A percentile compares a stretch with the other conserved stretches of the same genome.
These are phyloP conservation scores for Sweltsa coloradensis DNA, from an alignment of 1,140 invertebrate species.

Conservation along the genomic window DNA sequence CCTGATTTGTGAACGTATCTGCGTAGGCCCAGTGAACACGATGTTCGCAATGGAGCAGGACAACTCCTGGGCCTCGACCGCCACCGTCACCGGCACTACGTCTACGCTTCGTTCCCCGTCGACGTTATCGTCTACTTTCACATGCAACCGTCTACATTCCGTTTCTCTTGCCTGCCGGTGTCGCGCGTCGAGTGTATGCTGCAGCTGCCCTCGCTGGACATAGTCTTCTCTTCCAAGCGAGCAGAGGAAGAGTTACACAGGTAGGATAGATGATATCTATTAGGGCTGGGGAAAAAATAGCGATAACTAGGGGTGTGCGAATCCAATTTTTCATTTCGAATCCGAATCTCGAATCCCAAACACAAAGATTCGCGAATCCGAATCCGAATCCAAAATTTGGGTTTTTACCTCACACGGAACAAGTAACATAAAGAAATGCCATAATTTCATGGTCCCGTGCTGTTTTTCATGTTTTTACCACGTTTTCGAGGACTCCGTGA, in stretches of 20 bases:
- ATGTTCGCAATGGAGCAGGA: slow-evolving; percentile 27
- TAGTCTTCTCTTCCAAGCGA: slow-evolving; percentile 83
- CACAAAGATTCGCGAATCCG: too few relatives aligned
- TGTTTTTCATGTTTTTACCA: too few relatives aligned
- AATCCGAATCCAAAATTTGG: too few relatives aligned
- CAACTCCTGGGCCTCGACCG: slow-evolving; percentile 27
- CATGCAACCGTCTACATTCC: slow-evolving; percentile 92
- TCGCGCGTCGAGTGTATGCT: slow-evolving; percentile 94
- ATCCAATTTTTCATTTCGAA: too few relatives aligned
- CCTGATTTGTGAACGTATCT: too few relatives aligned
- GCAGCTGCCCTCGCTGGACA: slow-evolving; percentile 87
- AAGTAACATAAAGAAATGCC: too few relatives aligned
- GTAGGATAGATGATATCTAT: slow-evolving; percentile 13
- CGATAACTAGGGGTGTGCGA: too few relatives aligned
- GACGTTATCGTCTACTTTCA: slow-evolving; percentile 98
- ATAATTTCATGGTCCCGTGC: too few relatives aligned
- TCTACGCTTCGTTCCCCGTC: slow-evolving; percentile 90
- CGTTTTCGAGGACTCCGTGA: too few relatives aligned
- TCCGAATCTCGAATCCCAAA: too few relatives aligned
- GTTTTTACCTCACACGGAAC: too few relatives aligned
- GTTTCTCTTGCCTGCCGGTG: slow-evolving; percentile 90
- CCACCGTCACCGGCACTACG: slow-evolving; percentile 54
- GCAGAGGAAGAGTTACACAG: slow-evolving; percentile 53
- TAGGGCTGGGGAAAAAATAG: background rate
- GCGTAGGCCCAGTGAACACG: slow-evolving; percentile 20